Base-by-base conservation (phyloP, 1,140 invertebrate genomes). In the Neuroterus valhalla region DNA sequence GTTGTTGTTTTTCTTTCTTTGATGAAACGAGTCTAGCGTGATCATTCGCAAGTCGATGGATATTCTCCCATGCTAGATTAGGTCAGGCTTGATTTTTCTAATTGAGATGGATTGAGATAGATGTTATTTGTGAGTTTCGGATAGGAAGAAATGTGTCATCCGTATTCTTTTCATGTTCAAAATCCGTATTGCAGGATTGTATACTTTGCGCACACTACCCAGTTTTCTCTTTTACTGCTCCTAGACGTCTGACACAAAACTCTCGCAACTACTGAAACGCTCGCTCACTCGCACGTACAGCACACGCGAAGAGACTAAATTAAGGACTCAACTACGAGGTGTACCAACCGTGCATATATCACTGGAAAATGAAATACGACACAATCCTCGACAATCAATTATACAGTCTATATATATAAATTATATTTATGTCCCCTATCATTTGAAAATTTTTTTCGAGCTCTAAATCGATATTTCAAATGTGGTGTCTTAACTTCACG, bases 321-420 rank as follows among this genome's bases (percentile, higher is more conserved):
- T 55, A 55, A 55, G 31, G 15, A 62, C 21, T 15, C 52, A 26
- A 55, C 50, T 55, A 21, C 21, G 23, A 62, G 52, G 31, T 62
- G 52, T 26, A 31, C 52, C 14, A 62, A 62, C 6, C 26, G 52
- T 62, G 52, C 52, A 62, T 62, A 31, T 62, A 62, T 62, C 52
- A 62, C 26, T 62, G 26, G 14, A 62, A 62, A 62, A 62, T 62
- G 23, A 62, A 62, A 62, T 62, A 62, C 52, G 52, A 31, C n/a
- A 38, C 3, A 62, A 62, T 5, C 31, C 52, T 15, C 23, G 23
- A 31, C 52, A 15, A 62, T 62, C 21, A 62, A 62, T 62, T 62
- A 62, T 62, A 62, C 5, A 11, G 26, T 62, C 23, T 31, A 31
- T 62, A 62, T 62, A 31, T 38, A 31, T 31, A 26, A 55, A 55